Conservation (phyloP, 2,113 vertebrate species). For the Apodemus speciosus region DNA sequence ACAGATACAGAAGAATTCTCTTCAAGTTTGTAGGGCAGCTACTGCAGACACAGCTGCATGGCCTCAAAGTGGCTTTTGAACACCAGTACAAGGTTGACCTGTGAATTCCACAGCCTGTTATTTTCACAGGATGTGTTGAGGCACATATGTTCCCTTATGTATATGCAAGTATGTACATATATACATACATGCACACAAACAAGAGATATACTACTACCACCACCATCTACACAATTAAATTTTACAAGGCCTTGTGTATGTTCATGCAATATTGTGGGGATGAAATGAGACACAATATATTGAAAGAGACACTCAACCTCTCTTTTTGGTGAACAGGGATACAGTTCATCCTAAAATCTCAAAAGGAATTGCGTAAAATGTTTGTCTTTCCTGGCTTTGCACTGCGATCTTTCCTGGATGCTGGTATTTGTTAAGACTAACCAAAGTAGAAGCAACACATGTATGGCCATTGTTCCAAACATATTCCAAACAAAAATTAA, state of each 20-base stretch:
- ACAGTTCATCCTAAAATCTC: not conserved
- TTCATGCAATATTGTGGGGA: not conserved
- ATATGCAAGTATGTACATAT: too few relatives aligned
- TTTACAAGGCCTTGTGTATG: not conserved
- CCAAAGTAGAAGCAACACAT: not conserved
- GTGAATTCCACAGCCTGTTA: not conserved
- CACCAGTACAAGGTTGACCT: not conserved
- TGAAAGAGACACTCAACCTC: not conserved
- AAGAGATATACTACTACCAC: not conserved
- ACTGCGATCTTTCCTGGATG: not conserved
- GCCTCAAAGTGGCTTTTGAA: not conserved
- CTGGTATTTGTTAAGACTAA: not conserved
- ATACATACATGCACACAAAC: too few relatives aligned
- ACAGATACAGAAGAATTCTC: not conserved
- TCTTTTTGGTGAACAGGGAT: not conserved
- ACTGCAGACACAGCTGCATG: too few relatives aligned
- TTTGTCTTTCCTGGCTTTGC: not conserved
- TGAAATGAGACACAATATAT: not conserved
- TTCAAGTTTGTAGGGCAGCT: not conserved
- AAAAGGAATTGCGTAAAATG: not conserved
- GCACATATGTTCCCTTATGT: not conserved
- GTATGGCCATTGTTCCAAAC: not conserved
- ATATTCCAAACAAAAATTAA: not conserved
- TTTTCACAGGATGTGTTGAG: not conserved
- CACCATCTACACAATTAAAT: not conserved